These are phyloP conservation scores for Luperina testacea DNA, from an alignment of 2,888 invertebrate genomes.

Conservation along the genomic window DNA sequence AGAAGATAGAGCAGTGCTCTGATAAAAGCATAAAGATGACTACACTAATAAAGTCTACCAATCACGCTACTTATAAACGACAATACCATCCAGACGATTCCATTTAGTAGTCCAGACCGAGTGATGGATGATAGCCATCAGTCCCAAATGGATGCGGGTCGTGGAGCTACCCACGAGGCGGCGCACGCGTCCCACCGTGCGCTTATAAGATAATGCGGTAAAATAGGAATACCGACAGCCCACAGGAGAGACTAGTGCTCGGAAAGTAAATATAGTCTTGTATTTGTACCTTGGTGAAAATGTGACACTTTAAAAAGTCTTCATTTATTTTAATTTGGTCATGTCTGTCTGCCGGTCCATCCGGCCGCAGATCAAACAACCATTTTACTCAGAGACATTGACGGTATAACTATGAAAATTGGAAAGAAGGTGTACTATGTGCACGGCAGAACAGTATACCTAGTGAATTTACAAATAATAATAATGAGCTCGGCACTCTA, in stretches of 20 bases:
- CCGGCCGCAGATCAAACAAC: no score
- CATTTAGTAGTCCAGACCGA: not conserved
- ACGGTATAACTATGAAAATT: no score
- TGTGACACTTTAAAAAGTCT: not conserved
- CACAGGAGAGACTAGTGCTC: not conserved
- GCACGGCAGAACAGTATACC: no score
- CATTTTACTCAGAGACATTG: no score
- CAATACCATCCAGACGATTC: not conserved
- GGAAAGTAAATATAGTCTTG: not conserved
- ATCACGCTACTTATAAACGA: conserved; percentile 1
- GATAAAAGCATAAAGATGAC: not conserved
- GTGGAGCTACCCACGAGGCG: conserved; percentile 1
- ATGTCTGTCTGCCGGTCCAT: not conserved
- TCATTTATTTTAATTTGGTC: not conserved
- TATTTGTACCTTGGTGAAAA: not conserved
- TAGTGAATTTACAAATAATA: not conserved
- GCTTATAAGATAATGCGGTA: conserved; percentile 9
- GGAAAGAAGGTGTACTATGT: no score
- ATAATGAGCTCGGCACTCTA: no score
- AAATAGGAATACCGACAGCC: not conserved
- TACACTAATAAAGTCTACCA: not conserved
- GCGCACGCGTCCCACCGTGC: not conserved
- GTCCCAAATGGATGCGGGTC: not conserved
- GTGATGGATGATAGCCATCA: conserved; percentile 7
- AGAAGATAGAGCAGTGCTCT: not conserved